phyloP scores from a whole-genome alignment of 1,140 invertebrate genomes.

The Nebria ingens region DNA sequence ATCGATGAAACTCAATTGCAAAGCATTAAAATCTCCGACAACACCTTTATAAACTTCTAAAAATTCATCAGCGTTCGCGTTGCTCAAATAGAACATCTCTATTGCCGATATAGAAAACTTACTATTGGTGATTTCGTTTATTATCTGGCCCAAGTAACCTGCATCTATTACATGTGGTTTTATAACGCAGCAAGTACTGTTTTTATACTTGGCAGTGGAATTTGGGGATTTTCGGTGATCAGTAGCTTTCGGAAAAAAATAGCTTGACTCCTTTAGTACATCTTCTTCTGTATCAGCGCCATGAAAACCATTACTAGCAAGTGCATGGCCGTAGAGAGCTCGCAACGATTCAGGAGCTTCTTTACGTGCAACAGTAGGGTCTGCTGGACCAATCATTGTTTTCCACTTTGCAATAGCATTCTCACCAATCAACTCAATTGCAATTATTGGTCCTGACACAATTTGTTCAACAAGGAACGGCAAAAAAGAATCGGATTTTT shows the following conservation, averaged over 20 bases:
- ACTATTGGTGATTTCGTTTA: conserved; percentile 60
- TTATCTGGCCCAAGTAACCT: conserved; percentile 57
- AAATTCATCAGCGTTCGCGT: conserved; percentile 79
- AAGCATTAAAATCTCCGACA: conserved; percentile 63
- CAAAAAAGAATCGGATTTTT: conserved; percentile 31
- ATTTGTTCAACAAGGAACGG: conserved; percentile 42
- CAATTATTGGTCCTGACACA: conserved; percentile 52
- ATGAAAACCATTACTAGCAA: conserved; percentile 60
- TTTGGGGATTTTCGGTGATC: conserved; percentile 36
- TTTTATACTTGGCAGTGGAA: conserved; percentile 47
- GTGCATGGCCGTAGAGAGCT: conserved; percentile 62
- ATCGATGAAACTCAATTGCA: conserved; percentile 35
- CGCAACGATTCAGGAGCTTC: conserved; percentile 50
- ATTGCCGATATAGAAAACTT: conserved; percentile 70
- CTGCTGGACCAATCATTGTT: conserved; percentile 52
- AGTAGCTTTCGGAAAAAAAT: conserved; percentile 29
- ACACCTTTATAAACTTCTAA: conserved; percentile 91
- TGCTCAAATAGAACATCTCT: conserved; percentile 67
- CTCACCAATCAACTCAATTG: conserved; percentile 52
- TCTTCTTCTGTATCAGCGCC: conserved; percentile 46
- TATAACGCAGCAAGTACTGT: conserved; percentile 76
- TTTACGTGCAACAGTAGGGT: conserved; percentile 50
- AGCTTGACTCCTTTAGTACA: conserved; percentile 38
- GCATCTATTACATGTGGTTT: conserved; percentile 84
- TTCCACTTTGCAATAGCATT: conserved; percentile 47